These are phyloP conservation scores for Erebia ligea DNA, from an alignment of 2,888 invertebrate species.

Conservation along the genomic window DNA sequence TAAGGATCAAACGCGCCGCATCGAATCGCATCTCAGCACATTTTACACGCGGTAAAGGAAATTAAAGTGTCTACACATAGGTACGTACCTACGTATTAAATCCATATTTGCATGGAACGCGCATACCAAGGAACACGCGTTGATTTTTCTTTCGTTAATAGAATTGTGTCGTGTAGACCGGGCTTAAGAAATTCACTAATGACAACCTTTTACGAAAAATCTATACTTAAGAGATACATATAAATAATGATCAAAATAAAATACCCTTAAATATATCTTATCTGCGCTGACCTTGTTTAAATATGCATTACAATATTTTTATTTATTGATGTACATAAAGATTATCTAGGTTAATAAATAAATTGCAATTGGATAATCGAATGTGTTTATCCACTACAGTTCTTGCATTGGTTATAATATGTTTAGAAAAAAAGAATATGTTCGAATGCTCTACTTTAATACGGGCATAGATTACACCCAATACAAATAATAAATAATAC, in stretches of 20 bases:
- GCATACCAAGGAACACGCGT: too few species aligned
- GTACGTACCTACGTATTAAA: too few species aligned
- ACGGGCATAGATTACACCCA: too few species aligned
- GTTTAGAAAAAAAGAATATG: neutral
- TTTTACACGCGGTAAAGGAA: too few species aligned
- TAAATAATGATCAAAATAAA: neutral
- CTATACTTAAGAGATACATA: too few species aligned
- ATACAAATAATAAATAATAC: too few species aligned
- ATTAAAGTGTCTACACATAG: too few species aligned
- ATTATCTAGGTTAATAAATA: neutral
- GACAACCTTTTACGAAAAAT: constrained; percentile 6
- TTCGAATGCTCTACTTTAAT: too few species aligned
- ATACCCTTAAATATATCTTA: neutral
- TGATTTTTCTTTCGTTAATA: neutral
- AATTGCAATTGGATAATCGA: neutral
- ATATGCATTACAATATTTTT: constrained; percentile 1
- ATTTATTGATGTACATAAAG: constrained; percentile 10
- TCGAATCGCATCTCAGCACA: too few species aligned
- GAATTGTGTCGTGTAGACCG: neutral
- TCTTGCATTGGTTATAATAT: neutral
- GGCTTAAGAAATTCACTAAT: neutral
- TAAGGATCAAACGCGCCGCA: too few species aligned
- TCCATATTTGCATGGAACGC: too few species aligned
- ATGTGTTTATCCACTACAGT: neutral
- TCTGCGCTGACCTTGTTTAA: neutral